Base-by-base conservation (phyloP, 2,888 invertebrate species). In the Eristalinus aeneus region DNA sequence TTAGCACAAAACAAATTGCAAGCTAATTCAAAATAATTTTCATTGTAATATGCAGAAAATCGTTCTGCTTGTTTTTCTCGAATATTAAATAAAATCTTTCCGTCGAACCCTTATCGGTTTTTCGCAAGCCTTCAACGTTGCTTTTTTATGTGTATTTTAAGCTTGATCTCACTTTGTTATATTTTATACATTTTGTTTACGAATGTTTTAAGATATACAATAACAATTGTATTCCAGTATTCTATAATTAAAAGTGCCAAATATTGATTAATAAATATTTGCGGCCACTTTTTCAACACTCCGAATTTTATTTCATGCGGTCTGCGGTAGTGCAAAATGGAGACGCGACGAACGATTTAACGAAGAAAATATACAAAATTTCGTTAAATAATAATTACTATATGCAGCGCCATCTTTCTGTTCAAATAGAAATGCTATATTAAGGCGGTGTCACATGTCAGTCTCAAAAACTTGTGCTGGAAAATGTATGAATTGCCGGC, bases 271-370 rank as follows among this genome's bases (percentile, higher is more conserved):
- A 77, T 71, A 74, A 82, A 74, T 82, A 82, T 82, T 86, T 82
- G 65, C 69, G 69, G 77, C 60, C 69, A 86, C 77, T 82, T 81
- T 79, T 77, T 72, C 39, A 69, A 68, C 81, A 81, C 80, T 56
- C 75, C 68, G 78, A 74, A 63, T 36, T 74, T 82, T 86, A 86
- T 87, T 89, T 89, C 88, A 89, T 89, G 89, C 88, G 89, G 89
- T 88, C 85, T 82, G 58, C 82, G 84, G 68, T 86, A 89, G 80
- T 88, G 89, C 89, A 90, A 90, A 90, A 90, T 90, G 90, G 89
- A 89, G 89, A 89, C 88, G 88, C 89, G 89, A 81, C 88, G 88
- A 89, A 81, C 12, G 31, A 10, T 63, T 86, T 81, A 16, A 86
- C 86, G 86, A 86, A 82, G 86, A 82, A 86, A 82, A 82, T 77